Percentiles rank a stretch among this genome's conserved stretches.
These are phyloP conservation scores for Anguilla rostrata DNA, from an alignment of 2,113 vertebrate genomes.

Conservation along the genomic window DNA sequence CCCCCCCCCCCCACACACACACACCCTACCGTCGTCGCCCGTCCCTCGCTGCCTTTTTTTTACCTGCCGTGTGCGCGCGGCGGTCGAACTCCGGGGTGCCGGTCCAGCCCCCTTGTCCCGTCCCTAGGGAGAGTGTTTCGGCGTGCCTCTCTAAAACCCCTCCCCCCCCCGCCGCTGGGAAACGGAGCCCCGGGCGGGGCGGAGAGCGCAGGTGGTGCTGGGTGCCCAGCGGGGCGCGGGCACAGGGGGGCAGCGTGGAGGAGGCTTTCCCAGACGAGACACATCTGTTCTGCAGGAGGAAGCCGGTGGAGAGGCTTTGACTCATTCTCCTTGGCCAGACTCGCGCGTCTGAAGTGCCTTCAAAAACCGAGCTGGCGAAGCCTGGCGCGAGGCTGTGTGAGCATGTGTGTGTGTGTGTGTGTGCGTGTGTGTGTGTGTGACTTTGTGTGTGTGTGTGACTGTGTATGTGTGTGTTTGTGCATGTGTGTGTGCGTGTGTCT, in stretches of 20 bases:
- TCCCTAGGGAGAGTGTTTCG: background rate
- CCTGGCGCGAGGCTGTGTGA: conserved; percentile 59
- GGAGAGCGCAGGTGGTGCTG: background rate
- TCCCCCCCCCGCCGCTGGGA: background rate
- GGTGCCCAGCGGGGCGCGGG: background rate
- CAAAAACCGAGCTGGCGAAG: conserved; percentile 54
- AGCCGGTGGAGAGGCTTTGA: conserved; percentile 61
- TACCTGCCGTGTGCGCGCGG: background rate
- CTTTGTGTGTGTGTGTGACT: conserved; percentile 28
- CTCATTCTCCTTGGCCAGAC: conserved; percentile 68
- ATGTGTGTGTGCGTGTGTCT: conserved; percentile 33
- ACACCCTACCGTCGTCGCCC: background rate
- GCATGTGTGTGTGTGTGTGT: conserved; percentile 53
- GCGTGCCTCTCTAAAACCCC: background rate
- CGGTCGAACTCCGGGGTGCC: background rate
- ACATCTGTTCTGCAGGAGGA: conserved; percentile 64
- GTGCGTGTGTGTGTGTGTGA: conserved; percentile 28
- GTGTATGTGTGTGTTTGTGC: background rate
- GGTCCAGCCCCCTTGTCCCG: background rate
- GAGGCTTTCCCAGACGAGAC: conserved; percentile 59
- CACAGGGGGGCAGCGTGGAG: conserved; percentile 39
- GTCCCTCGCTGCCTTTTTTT: conserved; percentile 23
- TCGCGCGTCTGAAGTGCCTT: conserved; percentile 63
- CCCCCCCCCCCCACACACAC: conserved; percentile 24
- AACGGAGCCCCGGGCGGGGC: no score